Conservation (phyloP, 2,797 vertebrate genomes). For the Enteromius unitaeniatus region DNA sequence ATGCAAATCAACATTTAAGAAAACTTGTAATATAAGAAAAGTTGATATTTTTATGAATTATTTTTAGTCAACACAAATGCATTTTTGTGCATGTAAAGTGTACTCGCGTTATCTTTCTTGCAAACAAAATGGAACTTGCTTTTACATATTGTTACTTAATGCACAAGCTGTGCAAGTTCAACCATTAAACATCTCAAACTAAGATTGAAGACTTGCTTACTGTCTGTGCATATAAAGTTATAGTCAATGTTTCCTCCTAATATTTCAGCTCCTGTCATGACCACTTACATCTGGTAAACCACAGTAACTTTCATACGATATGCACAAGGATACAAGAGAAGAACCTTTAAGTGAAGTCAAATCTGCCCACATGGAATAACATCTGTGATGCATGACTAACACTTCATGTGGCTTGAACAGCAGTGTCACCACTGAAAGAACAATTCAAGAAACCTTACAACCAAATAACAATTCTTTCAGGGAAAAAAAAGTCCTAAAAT, state of each 20-base stretch:
- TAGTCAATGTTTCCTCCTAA: neutral
- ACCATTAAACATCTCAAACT: neutral
- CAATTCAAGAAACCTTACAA: neutral
- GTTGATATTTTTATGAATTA: neutral
- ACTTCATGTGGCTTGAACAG: neutral
- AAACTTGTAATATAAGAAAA: neutral
- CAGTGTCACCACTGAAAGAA: neutral
- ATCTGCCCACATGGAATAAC: constrained; percentile 8
- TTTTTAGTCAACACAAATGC: neutral
- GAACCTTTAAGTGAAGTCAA: neutral
- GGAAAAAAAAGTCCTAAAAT: neutral
- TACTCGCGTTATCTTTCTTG: neutral
- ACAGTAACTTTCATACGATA: constrained; percentile 5
- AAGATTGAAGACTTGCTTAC: neutral
- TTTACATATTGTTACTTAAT: neutral
- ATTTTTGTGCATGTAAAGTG: neutral
- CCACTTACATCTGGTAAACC: constrained; percentile 5
- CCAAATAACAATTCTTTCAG: neutral
- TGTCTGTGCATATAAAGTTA: neutral
- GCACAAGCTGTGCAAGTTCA: too few relatives aligned
- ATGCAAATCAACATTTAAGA: neutral
- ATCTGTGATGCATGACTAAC: neutral
- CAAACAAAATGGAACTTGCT: neutral
- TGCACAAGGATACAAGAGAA: neutral
- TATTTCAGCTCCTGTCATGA: constrained; percentile 5